Evolutionary conservation across 1,140 invertebrate genomes (phyloP).

Genomic region (Zophobas atratus): DNA sequence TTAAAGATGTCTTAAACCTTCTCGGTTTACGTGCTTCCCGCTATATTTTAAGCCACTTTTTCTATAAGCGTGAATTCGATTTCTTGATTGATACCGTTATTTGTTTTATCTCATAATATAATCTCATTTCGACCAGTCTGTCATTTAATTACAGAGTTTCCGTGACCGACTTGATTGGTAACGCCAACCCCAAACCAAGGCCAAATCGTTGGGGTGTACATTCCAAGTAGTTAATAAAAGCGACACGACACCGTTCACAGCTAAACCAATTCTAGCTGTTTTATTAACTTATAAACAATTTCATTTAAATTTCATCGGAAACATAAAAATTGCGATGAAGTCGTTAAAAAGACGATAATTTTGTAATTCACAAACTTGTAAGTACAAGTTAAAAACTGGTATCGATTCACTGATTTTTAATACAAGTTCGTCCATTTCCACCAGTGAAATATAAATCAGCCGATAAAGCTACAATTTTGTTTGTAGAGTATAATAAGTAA

Average conservation of each 20-base stretch:
- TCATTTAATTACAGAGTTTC: constrained; percentile 37
- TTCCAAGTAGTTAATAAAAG: neutral
- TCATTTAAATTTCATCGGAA: no score
- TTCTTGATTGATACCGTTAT: constrained; percentile 14
- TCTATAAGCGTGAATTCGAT: neutral
- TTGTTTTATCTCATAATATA: constrained; percentile 34
- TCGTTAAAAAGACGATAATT: no score
- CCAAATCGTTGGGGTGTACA: constrained; percentile 25
- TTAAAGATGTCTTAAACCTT: neutral
- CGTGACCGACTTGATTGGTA: constrained; percentile 28
- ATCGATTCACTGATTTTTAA: no score
- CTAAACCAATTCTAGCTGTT: constrained; percentile 36
- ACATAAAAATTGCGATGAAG: no score
- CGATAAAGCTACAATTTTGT: no score
- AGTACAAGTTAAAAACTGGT: no score
- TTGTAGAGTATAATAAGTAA: no score
- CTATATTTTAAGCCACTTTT: neutral
- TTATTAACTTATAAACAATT: no score
- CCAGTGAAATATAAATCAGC: no score
- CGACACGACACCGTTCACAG: constrained; percentile 36
- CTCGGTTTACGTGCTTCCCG: neutral
- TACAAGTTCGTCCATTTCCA: no score
- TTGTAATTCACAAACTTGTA: no score
- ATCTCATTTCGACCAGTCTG: constrained; percentile 25
- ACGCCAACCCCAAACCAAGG: constrained; percentile 47